Percentiles rank a stretch among this genome's conserved stretches.
Conservation (phyloP, 2,888 invertebrate genomes). For the Thyatira batis region DNA sequence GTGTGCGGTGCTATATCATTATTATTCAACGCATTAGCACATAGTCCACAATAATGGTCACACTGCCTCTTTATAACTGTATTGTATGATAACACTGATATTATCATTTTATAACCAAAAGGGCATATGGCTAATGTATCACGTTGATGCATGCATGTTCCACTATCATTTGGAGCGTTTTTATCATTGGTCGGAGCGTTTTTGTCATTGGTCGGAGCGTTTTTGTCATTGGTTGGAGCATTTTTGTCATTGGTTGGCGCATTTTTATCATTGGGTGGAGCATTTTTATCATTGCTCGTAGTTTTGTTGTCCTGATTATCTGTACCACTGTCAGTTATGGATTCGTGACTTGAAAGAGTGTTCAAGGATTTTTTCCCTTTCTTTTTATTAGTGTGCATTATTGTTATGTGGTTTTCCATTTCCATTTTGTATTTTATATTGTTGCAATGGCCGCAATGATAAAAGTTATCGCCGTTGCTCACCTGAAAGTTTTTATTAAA, state of each 20-base stretch:
- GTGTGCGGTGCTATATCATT: background rate
- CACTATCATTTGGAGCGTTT: background rate
- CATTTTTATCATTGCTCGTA: background rate
- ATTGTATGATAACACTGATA: background rate
- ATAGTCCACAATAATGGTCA: background rate
- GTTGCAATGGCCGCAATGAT: slow-evolving; percentile 1
- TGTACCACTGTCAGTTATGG: background rate
- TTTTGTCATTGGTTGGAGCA: background rate
- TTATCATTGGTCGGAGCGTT: background rate
- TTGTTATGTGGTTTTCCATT: background rate
- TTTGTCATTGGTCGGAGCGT: background rate
- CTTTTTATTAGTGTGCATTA: background rate
- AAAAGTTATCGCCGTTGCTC: background rate
- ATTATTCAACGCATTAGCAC: background rate
- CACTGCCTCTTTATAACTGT: background rate
- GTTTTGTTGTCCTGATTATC: background rate
- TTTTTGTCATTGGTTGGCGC: background rate
- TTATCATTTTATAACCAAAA: background rate
- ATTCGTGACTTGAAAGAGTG: background rate
- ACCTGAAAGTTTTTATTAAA: background rate
- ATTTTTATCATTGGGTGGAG: background rate
- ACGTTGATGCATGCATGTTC: background rate
- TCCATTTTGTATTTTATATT: background rate
- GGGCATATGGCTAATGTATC: background rate
- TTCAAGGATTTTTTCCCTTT: background rate